Conservation (phyloP, 2,113 vertebrate species). For the Machaerirhynchus nigripectus region DNA sequence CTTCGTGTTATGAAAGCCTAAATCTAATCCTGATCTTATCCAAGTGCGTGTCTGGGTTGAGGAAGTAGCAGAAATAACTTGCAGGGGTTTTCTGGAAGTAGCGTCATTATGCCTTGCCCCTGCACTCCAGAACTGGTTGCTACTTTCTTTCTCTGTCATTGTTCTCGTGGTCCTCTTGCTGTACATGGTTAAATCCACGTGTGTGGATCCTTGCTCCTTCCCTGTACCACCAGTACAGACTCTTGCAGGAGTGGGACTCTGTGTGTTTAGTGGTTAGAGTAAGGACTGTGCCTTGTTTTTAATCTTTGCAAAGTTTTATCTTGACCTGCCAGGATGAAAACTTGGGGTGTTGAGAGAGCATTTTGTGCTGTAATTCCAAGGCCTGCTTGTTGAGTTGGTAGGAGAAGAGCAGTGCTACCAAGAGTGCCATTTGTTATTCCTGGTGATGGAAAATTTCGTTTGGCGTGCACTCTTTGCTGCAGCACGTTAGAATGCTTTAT, state of each 20-base stretch:
- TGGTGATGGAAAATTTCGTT: not conserved
- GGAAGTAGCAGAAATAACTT: not conserved
- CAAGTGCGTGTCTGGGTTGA: not conserved
- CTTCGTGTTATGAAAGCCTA: not conserved
- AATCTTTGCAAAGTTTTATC: not conserved
- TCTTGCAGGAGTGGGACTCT: not conserved
- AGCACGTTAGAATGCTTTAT: not conserved
- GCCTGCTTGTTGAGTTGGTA: not conserved
- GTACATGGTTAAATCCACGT: not conserved
- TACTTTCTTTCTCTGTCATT: constrained; percentile 26
- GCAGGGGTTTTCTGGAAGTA: not conserved
- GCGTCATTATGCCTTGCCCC: not conserved
- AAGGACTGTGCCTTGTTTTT: not conserved
- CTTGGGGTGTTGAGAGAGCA: not conserved
- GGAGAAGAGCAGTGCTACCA: not conserved
- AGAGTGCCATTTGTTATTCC: not conserved
- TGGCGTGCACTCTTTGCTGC: not conserved
- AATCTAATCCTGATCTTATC: not conserved
- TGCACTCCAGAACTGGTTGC: not conserved
- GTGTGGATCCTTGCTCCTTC: not conserved
- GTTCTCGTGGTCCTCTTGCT: not conserved
- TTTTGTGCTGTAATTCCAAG: not conserved
- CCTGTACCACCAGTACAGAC: not conserved
- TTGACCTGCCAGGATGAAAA: not conserved
- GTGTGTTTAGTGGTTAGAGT: not conserved